Evolutionary conservation across 2,888 invertebrate genomes (phyloP).

Genomic region (Drosophila putrida): DNA sequence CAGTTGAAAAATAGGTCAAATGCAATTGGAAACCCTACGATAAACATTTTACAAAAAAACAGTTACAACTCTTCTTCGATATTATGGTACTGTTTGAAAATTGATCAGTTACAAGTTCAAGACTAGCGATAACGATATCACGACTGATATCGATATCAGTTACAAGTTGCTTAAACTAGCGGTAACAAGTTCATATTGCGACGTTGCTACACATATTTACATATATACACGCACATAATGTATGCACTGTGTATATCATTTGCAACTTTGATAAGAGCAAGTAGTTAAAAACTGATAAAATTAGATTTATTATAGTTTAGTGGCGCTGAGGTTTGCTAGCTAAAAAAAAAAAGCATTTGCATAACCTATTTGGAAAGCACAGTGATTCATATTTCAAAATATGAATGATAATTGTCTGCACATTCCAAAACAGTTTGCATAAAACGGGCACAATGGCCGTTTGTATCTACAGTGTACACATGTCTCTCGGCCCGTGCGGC

Average conservation of each 20-base stretch:
- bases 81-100: neutral
- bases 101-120: conserved; percentile 8
- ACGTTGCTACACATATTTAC: conserved; percentile 35
- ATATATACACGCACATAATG: conserved; percentile 24
- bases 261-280: conserved; percentile 65
- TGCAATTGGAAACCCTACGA: conserved; percentile 12
- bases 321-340: conserved; percentile 22
- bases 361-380: conserved; percentile 17
- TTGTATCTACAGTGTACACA: conserved; percentile 1
- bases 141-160: conserved; percentile 35
- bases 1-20: conserved; percentile 10
- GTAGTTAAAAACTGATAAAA: conserved; percentile 62
- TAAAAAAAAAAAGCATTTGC: conserved; percentile 32
- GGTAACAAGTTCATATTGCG: conserved; percentile 50
- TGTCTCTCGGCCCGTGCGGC: conserved; percentile 5
- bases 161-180: conserved; percentile 19
- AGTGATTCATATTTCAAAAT: conserved; percentile 38
- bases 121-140: conserved; percentile 16
- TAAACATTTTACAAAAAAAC: conserved; percentile 1
- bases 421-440: conserved; percentile 50
- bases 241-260: conserved; percentile 59
- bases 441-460: conserved; percentile 41
- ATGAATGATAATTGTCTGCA: conserved; percentile 49
- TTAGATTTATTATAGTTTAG: conserved; percentile 69
- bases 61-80: neutral